Conservation (phyloP, 2,113 vertebrate species). For the Grantiella picta region DNA sequence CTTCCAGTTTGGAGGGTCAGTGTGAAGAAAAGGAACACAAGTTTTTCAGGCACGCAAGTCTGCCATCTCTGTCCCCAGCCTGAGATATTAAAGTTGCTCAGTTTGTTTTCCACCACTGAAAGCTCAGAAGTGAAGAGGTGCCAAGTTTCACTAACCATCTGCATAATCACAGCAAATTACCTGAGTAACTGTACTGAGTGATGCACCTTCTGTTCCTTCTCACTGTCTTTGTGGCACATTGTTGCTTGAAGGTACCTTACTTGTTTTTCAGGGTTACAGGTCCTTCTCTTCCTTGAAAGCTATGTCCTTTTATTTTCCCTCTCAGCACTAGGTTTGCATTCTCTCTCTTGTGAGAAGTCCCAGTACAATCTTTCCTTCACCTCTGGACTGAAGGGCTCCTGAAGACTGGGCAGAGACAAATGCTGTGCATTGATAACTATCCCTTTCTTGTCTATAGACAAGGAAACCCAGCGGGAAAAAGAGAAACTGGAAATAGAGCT, state of each 20-base stretch:
- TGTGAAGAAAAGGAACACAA: neutral
- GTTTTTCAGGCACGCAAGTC: neutral
- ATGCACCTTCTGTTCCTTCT: neutral
- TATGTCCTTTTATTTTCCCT: neutral
- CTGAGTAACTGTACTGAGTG: conserved; percentile 13
- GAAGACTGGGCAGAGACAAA: neutral
- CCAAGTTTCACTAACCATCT: conserved; percentile 11
- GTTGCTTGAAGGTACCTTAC: neutral
- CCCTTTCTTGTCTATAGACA: conserved; percentile 74
- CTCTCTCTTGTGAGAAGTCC: neutral
- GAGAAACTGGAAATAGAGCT: conserved; percentile 96
- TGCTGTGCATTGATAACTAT: neutral
- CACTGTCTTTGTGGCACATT: neutral
- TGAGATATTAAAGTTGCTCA: neutral
- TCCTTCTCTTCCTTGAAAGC: conserved; percentile 31
- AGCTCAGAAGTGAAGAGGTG: neutral
- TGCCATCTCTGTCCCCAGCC: neutral
- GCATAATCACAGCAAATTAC: conserved; percentile 24
- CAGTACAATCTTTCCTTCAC: neutral
- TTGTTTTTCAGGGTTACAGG: conserved; percentile 3
- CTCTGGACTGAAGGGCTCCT: neutral
- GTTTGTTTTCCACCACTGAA: conserved; percentile 11
- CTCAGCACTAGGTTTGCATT: neutral
- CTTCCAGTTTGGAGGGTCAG: neutral
- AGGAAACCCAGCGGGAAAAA: conserved; percentile 90